Percentiles rank a stretch among this genome's conserved stretches.
Conservation (phyloP, 1,140 invertebrate genomes). For the Pollicipes pollicipes region DNA sequence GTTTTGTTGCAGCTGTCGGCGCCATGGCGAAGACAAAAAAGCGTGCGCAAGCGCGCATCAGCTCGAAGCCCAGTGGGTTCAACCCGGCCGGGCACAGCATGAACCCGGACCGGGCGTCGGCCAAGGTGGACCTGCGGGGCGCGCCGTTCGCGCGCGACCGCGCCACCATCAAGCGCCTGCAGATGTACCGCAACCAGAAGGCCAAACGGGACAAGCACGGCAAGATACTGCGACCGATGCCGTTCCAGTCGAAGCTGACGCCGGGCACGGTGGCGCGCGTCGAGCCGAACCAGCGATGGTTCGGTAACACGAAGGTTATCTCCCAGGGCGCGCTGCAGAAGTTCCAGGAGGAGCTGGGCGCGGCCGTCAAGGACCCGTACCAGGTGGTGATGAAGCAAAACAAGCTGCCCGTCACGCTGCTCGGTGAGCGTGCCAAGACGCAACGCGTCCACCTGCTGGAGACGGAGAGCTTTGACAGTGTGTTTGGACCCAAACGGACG, state of each 20-base stretch:
- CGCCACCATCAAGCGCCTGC: conserved; percentile 82
- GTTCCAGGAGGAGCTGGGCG: conserved; percentile 89
- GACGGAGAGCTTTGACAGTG: conserved; percentile 80
- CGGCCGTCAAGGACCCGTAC: conserved; percentile 87
- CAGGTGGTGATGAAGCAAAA: conserved; percentile 95
- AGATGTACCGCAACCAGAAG: conserved; percentile 96
- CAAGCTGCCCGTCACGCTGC: conserved; percentile 76
- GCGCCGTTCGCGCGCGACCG: conserved; percentile 70
- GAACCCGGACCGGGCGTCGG: conserved; percentile 61
- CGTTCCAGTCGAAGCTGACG: conserved; percentile 76
- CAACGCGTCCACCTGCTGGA: conserved; percentile 84
- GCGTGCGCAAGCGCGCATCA: background rate
- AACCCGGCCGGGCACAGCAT: conserved; percentile 49
- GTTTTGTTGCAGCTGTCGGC: background rate
- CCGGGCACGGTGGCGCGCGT: conserved; percentile 82
- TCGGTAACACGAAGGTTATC: conserved; percentile 81
- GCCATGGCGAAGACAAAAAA: background rate
- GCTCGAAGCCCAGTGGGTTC: conserved; percentile 13
- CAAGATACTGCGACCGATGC: conserved; percentile 82
- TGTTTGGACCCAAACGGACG: conserved; percentile 85
- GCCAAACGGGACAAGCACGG: conserved; percentile 76
- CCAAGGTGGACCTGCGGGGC: conserved; percentile 48
- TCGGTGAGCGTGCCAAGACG: conserved; percentile 84
- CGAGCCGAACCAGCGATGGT: conserved; percentile 96
- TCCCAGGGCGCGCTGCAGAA: conserved; percentile 87